phyloP scores from a whole-genome alignment of 2,888 invertebrate genomes.

The Agonopterix heracliana region DNA sequence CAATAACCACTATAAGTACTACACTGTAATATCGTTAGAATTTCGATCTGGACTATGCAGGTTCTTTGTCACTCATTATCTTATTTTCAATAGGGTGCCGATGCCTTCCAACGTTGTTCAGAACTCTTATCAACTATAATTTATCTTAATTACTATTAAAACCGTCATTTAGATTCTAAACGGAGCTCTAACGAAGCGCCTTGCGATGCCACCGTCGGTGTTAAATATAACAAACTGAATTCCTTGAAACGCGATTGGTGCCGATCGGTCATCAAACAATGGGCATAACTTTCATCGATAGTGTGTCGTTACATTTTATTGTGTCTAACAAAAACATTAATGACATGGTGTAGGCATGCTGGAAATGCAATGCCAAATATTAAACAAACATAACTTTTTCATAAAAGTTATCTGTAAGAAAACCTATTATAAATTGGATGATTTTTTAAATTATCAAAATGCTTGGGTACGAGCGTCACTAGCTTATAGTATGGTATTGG shows the following conservation, averaged over 20 bases:
- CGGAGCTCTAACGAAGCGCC: conserved; percentile 53
- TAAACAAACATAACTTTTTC: conserved; percentile 13
- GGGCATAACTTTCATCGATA: conserved; percentile 40
- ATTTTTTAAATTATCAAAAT: no score
- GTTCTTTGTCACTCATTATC: conserved; percentile 2
- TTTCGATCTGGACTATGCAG: background rate
- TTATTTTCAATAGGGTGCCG: conserved; percentile 3
- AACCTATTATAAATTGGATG: no score
- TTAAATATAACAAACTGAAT: conserved; percentile 57
- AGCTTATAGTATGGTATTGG: no score
- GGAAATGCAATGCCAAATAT: conserved; percentile 43
- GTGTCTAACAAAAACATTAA: conserved; percentile 45
- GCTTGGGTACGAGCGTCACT: no score
- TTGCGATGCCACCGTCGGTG: conserved; percentile 63
- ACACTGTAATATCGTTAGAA: no score
- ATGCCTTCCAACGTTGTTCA: conserved; percentile 46
- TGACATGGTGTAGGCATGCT: conserved; percentile 41
- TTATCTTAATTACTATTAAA: conserved; percentile 72
- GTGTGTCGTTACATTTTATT: conserved; percentile 50
- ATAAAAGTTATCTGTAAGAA: no score
- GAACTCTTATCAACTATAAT: conserved; percentile 59
- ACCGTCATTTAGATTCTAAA: conserved; percentile 62
- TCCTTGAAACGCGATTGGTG: conserved; percentile 47
- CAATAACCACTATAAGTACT: no score
- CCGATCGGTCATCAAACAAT: conserved; percentile 65